Evolutionary conservation across 64 coral and sea anemone species (phyloP), one percentile per base, ranked within the genome.

Genomic region (Anthopleura sola): DNA sequence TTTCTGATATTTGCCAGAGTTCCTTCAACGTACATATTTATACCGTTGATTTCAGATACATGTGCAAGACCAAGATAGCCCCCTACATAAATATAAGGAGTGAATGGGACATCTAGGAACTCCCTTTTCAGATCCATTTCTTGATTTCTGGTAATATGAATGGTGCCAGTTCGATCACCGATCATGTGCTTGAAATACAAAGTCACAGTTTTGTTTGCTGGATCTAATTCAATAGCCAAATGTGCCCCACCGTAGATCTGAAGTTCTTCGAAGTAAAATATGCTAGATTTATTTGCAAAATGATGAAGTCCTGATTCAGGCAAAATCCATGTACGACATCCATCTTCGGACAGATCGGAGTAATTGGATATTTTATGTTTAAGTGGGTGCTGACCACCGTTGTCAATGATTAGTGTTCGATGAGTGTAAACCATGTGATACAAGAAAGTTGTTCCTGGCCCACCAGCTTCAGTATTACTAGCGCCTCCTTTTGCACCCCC

Each of bases 241-340:
- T 98, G 96, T 16, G 96, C 96, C 5, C 92, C 90, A 6, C 92
- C 96, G 34, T 88, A 94, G 23, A 98, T 94, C 40, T 98, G 95
- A 29, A 98, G 83, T 55, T 98, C 95, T 89, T 98, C 95, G 75
- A 98, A 98, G 78, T 94, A 86, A 89, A 94, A 98, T 1, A 78
- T 85, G 62, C 94, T 89, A 13, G 92, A 86, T 36, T 78, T 53
- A 49, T 91, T 91, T 17, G 95, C 95, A 84, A 98, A 94, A 8
- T 91, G 32, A 75, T 98, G 95, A 51, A 40, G 24, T 9, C 95
- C 95, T 9, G 92, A 98, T 49, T 92, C 89, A 1, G 92, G 92
- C 1, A 98, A 58, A 53, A 98, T 88, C 92, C 92, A 98, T 2
- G 95, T 89, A 31, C 92, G 89, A 36, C 89, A 80, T 2, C 92